Conservation (phyloP, 2,797 vertebrate genomes). For the Chaetophractus vellerosus region DNA sequence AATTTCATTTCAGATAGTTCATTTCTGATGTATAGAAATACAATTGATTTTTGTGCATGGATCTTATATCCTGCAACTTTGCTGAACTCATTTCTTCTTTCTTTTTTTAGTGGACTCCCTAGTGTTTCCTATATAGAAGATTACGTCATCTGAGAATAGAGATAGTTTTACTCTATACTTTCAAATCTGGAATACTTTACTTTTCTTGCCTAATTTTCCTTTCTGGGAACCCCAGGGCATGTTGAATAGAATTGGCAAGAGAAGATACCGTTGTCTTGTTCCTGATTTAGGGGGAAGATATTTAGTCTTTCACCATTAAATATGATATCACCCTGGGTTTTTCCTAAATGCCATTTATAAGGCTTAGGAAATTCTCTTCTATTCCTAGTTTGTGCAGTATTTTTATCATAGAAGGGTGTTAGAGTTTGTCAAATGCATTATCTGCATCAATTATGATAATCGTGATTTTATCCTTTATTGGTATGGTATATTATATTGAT, state of each 20-base stretch:
- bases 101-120: not conserved
- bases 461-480: not conserved
- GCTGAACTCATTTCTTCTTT: not conserved
- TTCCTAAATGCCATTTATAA: not conserved
- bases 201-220: not conserved
- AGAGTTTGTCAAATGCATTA: not conserved
- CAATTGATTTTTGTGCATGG: not conserved
- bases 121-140: not conserved
- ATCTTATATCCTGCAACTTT: not conserved
- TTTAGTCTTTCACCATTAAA: not conserved
- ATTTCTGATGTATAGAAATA: not conserved
- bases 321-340: not conserved
- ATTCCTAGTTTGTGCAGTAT: not conserved
- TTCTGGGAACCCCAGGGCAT: not conserved
- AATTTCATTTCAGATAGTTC: not conserved
- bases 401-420: not conserved
- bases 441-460: not conserved
- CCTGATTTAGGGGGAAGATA: not conserved
- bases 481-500: not conserved
- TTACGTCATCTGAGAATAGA: not conserved
- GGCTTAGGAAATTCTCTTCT: not conserved
- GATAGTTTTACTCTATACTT: not conserved
- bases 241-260: not conserved
- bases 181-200: not conserved
- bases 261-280: not conserved